phyloP scores from a whole-genome alignment of 2,888 invertebrate genomes.

The Drosophila prostipennis region DNA sequence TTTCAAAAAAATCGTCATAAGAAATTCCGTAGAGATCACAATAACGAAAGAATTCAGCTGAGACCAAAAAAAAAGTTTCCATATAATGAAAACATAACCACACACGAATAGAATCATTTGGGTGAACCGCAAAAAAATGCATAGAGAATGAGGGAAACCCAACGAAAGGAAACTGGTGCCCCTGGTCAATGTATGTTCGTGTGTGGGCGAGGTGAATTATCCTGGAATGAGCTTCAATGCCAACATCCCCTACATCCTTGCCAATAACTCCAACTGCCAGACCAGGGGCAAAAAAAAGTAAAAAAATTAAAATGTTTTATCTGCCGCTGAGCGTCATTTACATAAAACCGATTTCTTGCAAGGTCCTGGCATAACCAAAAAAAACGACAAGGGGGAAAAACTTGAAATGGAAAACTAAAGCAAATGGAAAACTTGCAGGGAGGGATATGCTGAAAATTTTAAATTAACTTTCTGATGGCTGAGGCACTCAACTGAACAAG shows the following conservation, averaged over 20 bases:
- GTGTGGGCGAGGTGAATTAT: conserved; percentile 37
- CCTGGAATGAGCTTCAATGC: conserved; percentile 48
- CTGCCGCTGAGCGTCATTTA: conserved; percentile 61
- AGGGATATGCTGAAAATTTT: conserved; percentile 48
- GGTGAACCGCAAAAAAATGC: conserved; percentile 26
- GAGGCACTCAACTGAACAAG: conserved; percentile 50
- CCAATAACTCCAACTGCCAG: conserved; percentile 66
- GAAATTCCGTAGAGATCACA: neutral
- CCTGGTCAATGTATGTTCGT: conserved; percentile 21
- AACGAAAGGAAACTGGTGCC: conserved; percentile 1
- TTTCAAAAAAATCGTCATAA: neutral
- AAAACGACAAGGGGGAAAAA: conserved; percentile 2
- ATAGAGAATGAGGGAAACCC: neutral
- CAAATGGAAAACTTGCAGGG: conserved; percentile 25
- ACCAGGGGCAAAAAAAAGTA: conserved; percentile 7
- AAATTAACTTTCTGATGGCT: conserved; percentile 67
- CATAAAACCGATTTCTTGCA: conserved; percentile 66
- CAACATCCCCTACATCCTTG: conserved; percentile 63
- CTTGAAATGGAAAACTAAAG: conserved; percentile 24
- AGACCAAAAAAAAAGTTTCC: conserved; percentile 13
- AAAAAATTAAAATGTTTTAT: conserved; percentile 62
- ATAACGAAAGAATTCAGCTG: neutral
- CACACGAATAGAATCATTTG: conserved; percentile 34
- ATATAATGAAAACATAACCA: conserved; percentile 24
- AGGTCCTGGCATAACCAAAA: conserved; percentile 15